Conservation (phyloP, 92 coral and sea anemone species). For the Actinernus sp. region DNA sequence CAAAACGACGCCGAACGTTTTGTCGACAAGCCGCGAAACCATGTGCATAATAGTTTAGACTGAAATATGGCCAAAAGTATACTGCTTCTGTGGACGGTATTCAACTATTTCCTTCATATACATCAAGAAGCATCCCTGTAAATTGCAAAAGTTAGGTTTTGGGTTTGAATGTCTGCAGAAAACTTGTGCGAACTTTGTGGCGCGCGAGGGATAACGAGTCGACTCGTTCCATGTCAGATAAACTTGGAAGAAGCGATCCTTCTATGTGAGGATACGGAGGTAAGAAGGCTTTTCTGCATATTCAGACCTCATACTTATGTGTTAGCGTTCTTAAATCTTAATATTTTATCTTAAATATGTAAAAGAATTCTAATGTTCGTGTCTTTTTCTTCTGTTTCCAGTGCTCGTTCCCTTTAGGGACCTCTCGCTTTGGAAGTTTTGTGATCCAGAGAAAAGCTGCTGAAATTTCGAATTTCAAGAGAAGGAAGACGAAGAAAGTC, state of each 20-base stretch:
- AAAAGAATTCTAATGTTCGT: no score
- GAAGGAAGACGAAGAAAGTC: conserved; percentile 46
- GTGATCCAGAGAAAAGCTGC: conserved; percentile 62
- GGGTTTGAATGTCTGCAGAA: conserved; percentile 13
- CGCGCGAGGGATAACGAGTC: conserved; percentile 67
- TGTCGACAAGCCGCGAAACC: no score
- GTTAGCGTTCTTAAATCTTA: not conserved
- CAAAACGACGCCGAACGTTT: no score
- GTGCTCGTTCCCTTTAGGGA: conserved; percentile 86
- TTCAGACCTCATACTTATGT: no score
- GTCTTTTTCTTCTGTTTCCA: conserved; percentile 29
- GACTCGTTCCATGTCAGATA: conserved; percentile 63
- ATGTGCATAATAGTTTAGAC: no score
- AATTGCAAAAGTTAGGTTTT: not conserved
- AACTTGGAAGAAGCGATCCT: conserved; percentile 92
- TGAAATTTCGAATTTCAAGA: conserved; percentile 35
- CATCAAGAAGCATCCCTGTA: no score
- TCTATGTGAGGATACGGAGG: conserved; percentile 89
- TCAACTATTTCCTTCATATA: no score
- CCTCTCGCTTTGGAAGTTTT: conserved; percentile 20
- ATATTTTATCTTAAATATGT: no score
- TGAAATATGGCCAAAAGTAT: no score
- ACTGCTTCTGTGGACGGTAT: no score
- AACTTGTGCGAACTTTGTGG: conserved; percentile 78
- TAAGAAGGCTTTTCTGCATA: conserved; percentile 24